Conservation (phyloP, 2,113 vertebrate genomes). For the Scatophagus argus region DNA sequence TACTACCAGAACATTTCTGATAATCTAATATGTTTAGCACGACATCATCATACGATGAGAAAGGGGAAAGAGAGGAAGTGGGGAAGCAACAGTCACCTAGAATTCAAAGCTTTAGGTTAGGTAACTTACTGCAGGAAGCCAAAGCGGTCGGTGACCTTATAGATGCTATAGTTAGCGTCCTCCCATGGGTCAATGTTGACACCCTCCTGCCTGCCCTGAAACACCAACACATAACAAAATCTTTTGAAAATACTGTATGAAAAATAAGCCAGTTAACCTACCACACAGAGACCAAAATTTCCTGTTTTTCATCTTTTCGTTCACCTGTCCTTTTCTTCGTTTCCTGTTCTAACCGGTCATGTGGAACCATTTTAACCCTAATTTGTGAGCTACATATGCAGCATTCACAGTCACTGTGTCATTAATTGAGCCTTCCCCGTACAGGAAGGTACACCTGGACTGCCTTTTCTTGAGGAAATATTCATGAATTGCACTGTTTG, state of each 20-base stretch:
- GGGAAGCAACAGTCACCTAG: neutral
- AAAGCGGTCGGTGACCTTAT: slow-evolving; percentile 91
- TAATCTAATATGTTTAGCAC: neutral
- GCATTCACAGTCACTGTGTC: neutral
- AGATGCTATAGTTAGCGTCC: slow-evolving; percentile 88
- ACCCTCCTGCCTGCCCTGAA: slow-evolving; percentile 88
- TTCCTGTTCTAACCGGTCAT: neutral
- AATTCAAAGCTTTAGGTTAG: slow-evolving; percentile 17
- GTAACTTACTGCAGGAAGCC: slow-evolving; percentile 91
- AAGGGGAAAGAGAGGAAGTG: neutral
- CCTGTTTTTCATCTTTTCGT: neutral
- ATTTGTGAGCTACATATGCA: neutral
- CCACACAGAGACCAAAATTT: neutral
- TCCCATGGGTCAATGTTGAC: slow-evolving; percentile 90
- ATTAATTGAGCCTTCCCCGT: neutral
- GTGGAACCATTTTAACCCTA: neutral
- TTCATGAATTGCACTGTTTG: neutral
- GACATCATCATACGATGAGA: neutral
- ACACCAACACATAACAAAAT: slow-evolving; percentile 39
- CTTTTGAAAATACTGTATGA: neutral
- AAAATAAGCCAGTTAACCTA: neutral
- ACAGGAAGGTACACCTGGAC: neutral
- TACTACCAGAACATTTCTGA: too few relatives aligned
- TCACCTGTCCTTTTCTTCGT: neutral
- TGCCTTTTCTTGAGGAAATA: neutral